Evolutionary conservation across 2,888 invertebrate species (phyloP).

Genomic region (Leptarthrus brevirostris): DNA sequence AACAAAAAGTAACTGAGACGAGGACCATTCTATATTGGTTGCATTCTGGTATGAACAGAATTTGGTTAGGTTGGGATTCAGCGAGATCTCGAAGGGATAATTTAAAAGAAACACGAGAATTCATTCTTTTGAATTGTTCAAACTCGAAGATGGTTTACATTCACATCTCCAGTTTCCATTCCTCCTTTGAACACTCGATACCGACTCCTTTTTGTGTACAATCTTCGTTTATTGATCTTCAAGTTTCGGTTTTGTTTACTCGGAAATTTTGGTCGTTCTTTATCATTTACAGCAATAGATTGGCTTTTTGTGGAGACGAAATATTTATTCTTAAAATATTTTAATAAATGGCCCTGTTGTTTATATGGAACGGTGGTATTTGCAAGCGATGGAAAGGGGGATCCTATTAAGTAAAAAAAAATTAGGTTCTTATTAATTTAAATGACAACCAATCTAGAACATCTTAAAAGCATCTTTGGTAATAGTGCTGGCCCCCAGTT

Average conservation of each 20-base stretch:
- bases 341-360: no score
- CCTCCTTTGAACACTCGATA: neutral
- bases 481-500: no score
- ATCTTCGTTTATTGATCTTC: conserved; percentile 32
- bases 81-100: neutral
- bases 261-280: conserved; percentile 4
- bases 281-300: no score
- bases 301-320: no score
- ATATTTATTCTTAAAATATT: no score
- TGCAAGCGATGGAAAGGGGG: no score
- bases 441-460: no score
- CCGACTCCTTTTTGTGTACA: conserved; percentile 37
- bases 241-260: conserved; percentile 2
- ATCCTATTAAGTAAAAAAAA: no score
- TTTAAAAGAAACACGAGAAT: conserved; percentile 26
- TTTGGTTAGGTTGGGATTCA: neutral
- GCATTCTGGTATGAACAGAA: conserved; percentile 30
- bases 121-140: conserved; percentile 9
- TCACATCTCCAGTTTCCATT: neutral
- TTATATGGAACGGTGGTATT: no score
- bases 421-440: no score
- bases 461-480: no score
- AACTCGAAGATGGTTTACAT: neutral
- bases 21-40: neutral
- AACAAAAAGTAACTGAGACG: neutral